A percentile compares a stretch with the other conserved stretches of the same genome.
Evolutionary conservation across 2,113 vertebrate species (phyloP).

Genomic region (Cisticola juncidis): DNA sequence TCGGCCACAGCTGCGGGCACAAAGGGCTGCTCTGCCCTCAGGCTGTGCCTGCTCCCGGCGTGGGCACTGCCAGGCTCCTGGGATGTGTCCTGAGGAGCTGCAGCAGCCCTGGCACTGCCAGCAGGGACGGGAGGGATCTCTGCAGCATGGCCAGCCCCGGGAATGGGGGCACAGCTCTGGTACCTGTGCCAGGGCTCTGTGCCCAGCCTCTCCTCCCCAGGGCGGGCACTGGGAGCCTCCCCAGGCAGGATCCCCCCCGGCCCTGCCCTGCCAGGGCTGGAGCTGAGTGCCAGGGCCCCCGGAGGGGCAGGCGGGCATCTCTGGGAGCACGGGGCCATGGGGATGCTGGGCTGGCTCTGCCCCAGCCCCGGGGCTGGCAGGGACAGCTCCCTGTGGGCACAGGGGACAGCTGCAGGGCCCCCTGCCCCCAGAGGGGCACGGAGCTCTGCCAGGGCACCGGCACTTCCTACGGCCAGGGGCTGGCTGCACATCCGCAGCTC

Average conservation of each 20-base stretch:
- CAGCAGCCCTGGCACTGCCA: neutral
- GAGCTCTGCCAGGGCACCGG: neutral
- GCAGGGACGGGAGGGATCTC: neutral
- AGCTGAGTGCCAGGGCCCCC: neutral
- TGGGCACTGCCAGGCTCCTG: neutral
- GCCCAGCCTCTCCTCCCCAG: neutral
- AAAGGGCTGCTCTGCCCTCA: neutral
- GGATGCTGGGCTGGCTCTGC: conserved; percentile 56
- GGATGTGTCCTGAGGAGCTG: neutral
- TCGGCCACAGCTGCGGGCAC: neutral
- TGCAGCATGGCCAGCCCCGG: neutral
- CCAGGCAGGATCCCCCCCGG: neutral
- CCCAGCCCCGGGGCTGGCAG: neutral
- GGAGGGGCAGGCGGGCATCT: neutral
- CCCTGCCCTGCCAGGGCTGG: neutral
- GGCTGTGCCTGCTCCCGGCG: neutral
- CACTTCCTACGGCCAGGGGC: neutral
- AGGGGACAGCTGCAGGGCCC: neutral
- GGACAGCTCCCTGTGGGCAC: accelerated
- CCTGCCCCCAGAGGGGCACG: neutral
- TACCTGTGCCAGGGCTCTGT: neutral
- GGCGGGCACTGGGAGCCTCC: neutral
- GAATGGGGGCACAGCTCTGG: neutral
- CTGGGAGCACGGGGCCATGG: conserved; percentile 72
- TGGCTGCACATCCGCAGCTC: neutral